Base-by-base conservation (phyloP, 2,113 vertebrate genomes). In the Clarias macrocephalus region DNA sequence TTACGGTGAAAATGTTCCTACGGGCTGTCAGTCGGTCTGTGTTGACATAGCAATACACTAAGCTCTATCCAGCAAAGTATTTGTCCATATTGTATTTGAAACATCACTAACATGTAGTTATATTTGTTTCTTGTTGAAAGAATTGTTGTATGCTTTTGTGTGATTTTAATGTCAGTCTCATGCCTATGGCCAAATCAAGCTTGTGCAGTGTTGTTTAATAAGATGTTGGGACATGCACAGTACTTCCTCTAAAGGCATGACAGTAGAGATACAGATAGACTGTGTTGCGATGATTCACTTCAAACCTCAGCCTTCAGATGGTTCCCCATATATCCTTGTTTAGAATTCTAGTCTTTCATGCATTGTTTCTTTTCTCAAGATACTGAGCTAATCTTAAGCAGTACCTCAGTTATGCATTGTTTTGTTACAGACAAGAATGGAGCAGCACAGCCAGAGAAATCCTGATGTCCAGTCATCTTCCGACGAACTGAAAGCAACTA, bases 361-460 rank as follows among this genome's bases (percentile, higher is more conserved):
- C 10, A 60, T 84, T 57, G 33, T 25, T 62, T 60, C 60, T 15
- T 13, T 48, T 42, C 42, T 63, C 16, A 82, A 84, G 21, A 73
- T 72, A 25, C 37, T 52, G 80, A 16, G 3, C 23, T 10, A 65
- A 28, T 57, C 11, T 52, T 84, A 8, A n/a, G 37, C n/a, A 54
- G 18, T 42, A 25, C 21, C 7, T 4, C 11, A 9, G 56, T 0
- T 5, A 12, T 86, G 18, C 85, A n/a, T 80, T 87, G 56, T 37
- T 83, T 66, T 86, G 25, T 56, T 21, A 25, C 56, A 87, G 88
- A 52, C 48, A 68, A 68, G 0, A n/a, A 89, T 89, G 88, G 85
- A 89, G 33, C 68, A 65, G 13, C 28, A 87, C 42, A 85, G n/a
- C 63, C 79, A 88, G 57, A 77, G 11, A n/a, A 85, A 85, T 42